Base-by-base conservation (phyloP, 2,888 invertebrate genomes). In the Latrodectus hesperus region DNA sequence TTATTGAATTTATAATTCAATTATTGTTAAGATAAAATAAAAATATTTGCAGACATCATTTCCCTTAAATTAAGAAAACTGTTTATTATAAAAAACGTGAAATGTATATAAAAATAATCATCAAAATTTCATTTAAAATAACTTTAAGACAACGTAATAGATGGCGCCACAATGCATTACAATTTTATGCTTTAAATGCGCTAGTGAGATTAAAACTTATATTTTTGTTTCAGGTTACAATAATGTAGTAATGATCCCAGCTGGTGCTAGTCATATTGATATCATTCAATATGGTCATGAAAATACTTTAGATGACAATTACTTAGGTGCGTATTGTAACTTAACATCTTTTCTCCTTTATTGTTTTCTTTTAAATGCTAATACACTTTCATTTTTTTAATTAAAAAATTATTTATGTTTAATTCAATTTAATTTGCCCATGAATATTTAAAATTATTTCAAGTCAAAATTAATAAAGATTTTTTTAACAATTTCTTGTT, bases 221-320 rank as follows among this genome's bases (percentile, higher is more conserved):
- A 12, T n/a, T 60, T 60, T 16, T 6, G 9, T 68, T 83, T 70
- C 65, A 89, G 89, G 94, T 1, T 94, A 94, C 91, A 94, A 93
- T 79, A 92, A 91, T 81, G 94, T 95, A 9, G 93, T 94, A 17
- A 92, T 93, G 89, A 94, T 95, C 89, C 95, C 95, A 10, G 93
- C 94, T 87, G 95, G 94, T 0, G 95, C 96, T 73, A 95, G 95
- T 49, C 94, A 95, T 91, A 93, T 96, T 88, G 94, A 95, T 90
- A 94, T 96, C 79, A 92, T 93, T 52, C 96, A 96, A 91, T 74
- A 78, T 67, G 88, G 89, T 0, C 55, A 70, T 51, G 70, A 77
- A 71, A 86, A 86, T 70, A 77, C 51, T 1, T 76, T 73, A 17
- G 89, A 89, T 79, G 89, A 89, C 71, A 89, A 89, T 17, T 89